Evolutionary conservation across 1,140 invertebrate species (phyloP), one percentile per base, ranked within the genome.

Genomic region (Pseudachorutes palmiensis): DNA sequence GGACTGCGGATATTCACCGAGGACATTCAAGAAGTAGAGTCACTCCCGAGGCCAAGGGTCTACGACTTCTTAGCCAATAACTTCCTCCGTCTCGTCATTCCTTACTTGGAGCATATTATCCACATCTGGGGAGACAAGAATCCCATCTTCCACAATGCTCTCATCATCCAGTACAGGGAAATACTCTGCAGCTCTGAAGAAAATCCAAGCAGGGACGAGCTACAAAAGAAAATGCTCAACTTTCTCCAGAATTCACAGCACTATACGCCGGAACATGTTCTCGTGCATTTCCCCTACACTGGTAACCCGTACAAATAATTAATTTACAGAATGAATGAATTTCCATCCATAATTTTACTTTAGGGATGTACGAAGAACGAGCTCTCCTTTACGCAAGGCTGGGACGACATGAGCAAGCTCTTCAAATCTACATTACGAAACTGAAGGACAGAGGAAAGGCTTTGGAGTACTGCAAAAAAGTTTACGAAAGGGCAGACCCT

Each of bases 1-100:
- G 95, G 94, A 14, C 78, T 98, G 0, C 88, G 90, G 78, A 97
- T 97, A 76, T 98, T 97, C 76, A 96, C 89, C 62, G 94, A 97
- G 79, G 91, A 97, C 77, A 81, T 91, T 12, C 79, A 86, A 62
- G 92, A 94, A 84, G 89, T 93, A 0, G 92, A 97, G 78, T 83
- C 86, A 45, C 79, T 98, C 24, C 92, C 95, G 0, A 82, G 94
- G 67, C 86, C 92, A 36, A 86, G 89, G 78, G 88, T 98, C 22
- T 78, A 97, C 29, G 90, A 96, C 76, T 97, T 90, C 80, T 78
- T 99, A 2, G 80, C 92, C 1, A 85, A 87, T 74, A 88, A 86
- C 68, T 89, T 93, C 70, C 36, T 58, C 12, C 76, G 83, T 59
- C 78, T 95, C 28, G 89, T 93, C 0, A 91, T 97, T 76, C 88